Percentiles rank a stretch among this genome's conserved stretches.
phyloP scores from a whole-genome alignment of 2,888 invertebrate genomes.

The Limenitis camilla region DNA sequence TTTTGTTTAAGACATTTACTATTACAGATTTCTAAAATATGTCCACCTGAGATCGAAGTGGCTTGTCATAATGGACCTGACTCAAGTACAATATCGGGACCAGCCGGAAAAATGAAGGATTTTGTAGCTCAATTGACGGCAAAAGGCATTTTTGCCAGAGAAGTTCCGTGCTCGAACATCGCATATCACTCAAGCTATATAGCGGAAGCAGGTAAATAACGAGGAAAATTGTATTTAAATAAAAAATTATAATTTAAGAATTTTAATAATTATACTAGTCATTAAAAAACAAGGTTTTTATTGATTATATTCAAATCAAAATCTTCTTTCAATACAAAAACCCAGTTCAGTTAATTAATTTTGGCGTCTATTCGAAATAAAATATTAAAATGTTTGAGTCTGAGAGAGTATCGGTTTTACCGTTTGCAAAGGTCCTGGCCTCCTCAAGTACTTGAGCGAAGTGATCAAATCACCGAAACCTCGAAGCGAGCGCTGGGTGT shows the following conservation, averaged over 20 bases:
- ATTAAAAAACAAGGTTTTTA: no score
- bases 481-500: constrained; percentile 84
- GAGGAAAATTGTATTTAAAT: no score
- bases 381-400: no score
- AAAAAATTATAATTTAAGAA: no score
- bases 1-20: no score
- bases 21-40: constrained; percentile 40
- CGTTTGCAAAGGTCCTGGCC: constrained; percentile 47
- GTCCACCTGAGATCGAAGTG: constrained; percentile 77
- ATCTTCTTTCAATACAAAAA: background rate
- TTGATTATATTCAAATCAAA: no score
- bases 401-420: no score
- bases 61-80: constrained; percentile 88
- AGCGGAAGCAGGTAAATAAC: constrained; percentile 68
- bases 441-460: constrained; percentile 73
- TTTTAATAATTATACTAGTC: no score
- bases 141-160: constrained; percentile 52
- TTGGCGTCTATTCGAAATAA: no score
- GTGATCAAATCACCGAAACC: constrained; percentile 75
- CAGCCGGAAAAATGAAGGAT: constrained; percentile 73
- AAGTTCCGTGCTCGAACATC: constrained; percentile 82
- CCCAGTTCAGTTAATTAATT: background rate
- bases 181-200: constrained; percentile 93
- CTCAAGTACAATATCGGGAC: constrained; percentile 86
- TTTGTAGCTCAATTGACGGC: constrained; percentile 69